phyloP scores from a whole-genome alignment of 2,888 invertebrate genomes.

The Tipula unca region DNA sequence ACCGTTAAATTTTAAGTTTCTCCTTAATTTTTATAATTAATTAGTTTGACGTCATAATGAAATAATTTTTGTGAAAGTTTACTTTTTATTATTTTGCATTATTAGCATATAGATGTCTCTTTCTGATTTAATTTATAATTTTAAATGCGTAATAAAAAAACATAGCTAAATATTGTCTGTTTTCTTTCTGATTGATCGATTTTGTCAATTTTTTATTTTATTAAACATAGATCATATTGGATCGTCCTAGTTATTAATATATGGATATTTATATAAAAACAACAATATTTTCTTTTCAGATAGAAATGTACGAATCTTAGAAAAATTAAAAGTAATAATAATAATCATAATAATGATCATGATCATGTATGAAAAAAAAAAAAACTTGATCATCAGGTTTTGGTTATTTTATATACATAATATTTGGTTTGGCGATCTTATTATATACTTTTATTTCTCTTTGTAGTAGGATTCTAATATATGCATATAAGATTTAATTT shows the following conservation, averaged over 20 bases:
- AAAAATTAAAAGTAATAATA: neutral
- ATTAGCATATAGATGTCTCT: neutral
- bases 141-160: neutral
- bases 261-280: neutral
- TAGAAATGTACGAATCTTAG: neutral
- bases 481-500: neutral
- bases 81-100: neutral
- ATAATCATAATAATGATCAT: neutral
- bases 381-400: neutral
- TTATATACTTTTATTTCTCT: neutral
- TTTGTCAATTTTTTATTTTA: neutral
- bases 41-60: conserved; percentile 4
- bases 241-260: conserved; percentile 1
- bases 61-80: conserved; percentile 18
- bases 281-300: neutral
- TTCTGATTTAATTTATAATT: neutral
- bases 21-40: neutral
- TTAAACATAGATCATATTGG: neutral
- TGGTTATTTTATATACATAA: neutral
- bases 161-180: neutral
- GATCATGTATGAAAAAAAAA: neutral
- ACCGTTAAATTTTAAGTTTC: neutral
- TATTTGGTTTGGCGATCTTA: neutral
- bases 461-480: conserved; percentile 17
- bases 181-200: neutral